Base-by-base conservation (phyloP, 2,888 invertebrate genomes). In the Chrysina gloriosa region DNA sequence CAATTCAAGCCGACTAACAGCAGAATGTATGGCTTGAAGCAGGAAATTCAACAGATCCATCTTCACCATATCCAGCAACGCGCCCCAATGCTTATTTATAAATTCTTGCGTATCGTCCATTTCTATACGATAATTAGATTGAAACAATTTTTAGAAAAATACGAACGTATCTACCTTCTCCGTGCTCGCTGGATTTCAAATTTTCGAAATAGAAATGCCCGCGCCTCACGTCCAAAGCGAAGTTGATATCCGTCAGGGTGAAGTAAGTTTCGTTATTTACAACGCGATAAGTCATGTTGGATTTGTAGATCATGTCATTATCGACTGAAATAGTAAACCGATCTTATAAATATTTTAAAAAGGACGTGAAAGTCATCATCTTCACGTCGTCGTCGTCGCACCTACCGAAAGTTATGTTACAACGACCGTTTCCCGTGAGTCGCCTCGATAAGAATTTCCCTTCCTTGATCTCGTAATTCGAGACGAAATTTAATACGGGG, bases 21-120 rank as follows among this genome's bases (percentile, higher is more conserved):
- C 42, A 6, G n/a, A 16, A 3, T 7, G 36, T 3, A 42, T 27
- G 11, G 14, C 21, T 23, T 23, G 21, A n/a, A 39, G 7, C 19
- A 61, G 19, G 6, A 27, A 2, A 23, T 2, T 39, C n/a, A 42
- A 19, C n/a, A 61, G 14, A 19, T 16, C 23, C 25, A 42, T 39
- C 27, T 42, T 61, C n/a, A 61, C n/a, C 25, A 25, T 42, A 3
- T 5, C 19, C 2, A 19, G 25, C 2, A 50, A 21, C 11, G 47
- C 50, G 5, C 1, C 27, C 56, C 54, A 56, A 9, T 42, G 56
- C 23, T 54, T 19, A 56, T 42, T 47, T 39, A 65, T 19, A 29
- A 65, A 64, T 11, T 64, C 34, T 2, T 65, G n/a, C n/a, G n/a
- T 25, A 7, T 63, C 47, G 14, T 14, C n/a, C n/a, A n/a, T n/a